Base-by-base conservation (phyloP, 2,888 invertebrate genomes). In the Ommatoiulus sabulosus region DNA sequence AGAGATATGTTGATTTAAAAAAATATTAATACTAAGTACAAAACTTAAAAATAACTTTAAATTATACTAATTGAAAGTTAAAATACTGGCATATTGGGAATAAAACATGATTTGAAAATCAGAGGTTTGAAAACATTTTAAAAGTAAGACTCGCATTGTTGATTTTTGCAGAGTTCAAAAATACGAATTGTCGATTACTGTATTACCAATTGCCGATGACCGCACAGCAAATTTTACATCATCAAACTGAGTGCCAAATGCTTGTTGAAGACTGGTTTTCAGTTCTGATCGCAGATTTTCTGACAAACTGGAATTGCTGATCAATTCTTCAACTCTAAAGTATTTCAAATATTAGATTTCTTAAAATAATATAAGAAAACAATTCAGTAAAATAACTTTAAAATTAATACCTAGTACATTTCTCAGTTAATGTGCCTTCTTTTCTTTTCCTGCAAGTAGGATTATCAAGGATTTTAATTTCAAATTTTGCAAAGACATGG, bases 21-120 rank as follows among this genome's bases (percentile, higher is more conserved):
- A n/a, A n/a, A n/a, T n/a, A n/a, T n/a, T n/a, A n/a, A 92, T 46
- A 93, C 91, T 44, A 2, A 92, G 48, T 20, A 92, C 92, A 52
- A 57, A 6, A 87, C 7, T 7, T 24, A 20, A 20, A 57, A 6
- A 52, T 84, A 48, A 8, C 6, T 46, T 57, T 17, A n/a, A 43
- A 44, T 52, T 35, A 7, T 7, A 15, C 12, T 52, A 20, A 86
- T 80, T 7, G 80, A 80, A 12, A 4, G 4, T 80, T 12, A 84
- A 24, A 35, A 24, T 80, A 80, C 10, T 35, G 35, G 20, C 80
- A 7, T 20, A 24, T 12, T 80, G 35, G 80, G 80, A 86, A 86
- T 5, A 86, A n/a, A n/a, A n/a, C n/a, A n/a, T n/a, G n/a, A n/a
- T n/a, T n/a, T n/a, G n/a, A n/a, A n/a, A n/a, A n/a, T n/a, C n/a